Percentiles rank a stretch among this genome's conserved stretches.
phyloP scores from a whole-genome alignment of 2,113 vertebrate species.

The Phainopepla nitens region DNA sequence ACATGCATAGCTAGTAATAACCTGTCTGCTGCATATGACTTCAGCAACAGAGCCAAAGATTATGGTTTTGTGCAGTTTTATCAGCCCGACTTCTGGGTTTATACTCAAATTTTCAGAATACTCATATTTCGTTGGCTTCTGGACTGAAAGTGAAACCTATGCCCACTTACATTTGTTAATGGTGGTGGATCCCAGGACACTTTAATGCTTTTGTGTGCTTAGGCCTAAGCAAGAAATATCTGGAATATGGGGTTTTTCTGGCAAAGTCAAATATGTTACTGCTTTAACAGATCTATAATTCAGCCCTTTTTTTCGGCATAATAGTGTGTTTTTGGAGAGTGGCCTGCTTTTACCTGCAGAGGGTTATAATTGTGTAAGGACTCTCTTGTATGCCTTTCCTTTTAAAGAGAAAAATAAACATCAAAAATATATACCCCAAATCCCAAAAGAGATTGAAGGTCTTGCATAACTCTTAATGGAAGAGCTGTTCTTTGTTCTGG shows the following conservation, averaged over 20 bases:
- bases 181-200: not conserved
- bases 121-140: not conserved
- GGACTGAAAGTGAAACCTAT: not conserved
- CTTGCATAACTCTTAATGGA: not conserved
- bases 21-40: not conserved
- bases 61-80: not conserved
- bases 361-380: not conserved
- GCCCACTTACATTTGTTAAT: not conserved
- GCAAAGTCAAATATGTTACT: not conserved
- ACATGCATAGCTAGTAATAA: not conserved
- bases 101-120: not conserved
- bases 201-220: not conserved
- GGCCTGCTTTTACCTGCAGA: not conserved
- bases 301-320: not conserved
- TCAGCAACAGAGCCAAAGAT: not conserved
- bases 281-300: not conserved
- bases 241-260: not conserved
- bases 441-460: not conserved
- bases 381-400: not conserved
- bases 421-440: not conserved
- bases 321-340: rapidly evolving
- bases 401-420: not conserved
- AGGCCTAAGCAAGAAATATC: not conserved
- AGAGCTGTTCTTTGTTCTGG: slow-evolving; percentile 5
- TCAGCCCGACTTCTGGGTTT: not conserved